Evolutionary conservation across 1,140 invertebrate species (phyloP), one percentile per base, ranked within the genome.

Genomic region (Aradophagus sp.): DNA sequence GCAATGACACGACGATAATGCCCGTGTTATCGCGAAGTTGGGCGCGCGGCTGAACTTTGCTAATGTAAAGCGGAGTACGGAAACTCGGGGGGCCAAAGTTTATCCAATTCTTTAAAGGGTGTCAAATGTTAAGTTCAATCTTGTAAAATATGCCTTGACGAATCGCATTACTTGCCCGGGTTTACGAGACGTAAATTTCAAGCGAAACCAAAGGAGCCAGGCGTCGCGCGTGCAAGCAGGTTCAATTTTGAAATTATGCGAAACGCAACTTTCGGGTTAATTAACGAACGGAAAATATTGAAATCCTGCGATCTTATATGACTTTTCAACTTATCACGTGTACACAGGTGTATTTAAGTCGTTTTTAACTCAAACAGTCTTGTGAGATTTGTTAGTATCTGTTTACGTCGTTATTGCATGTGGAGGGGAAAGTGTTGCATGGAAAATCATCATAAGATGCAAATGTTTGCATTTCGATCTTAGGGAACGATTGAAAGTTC

Each of bases 121-220:
- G 39, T 36, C 39, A 45, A 58, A 58, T 29, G 53, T 45, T 35
- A 58, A 38, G 31, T 44, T 44, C 39, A 41, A 55, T 36, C 12
- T 45, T 45, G 12, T 45, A 36, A 44, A 56, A 56, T 56, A 56
- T 56, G 29, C n/a, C 17, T 56, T 56, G 39, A 56, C 19, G 53
- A 36, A 44, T 56, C 39, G 27, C 36, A 45, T 56, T 56, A 56
- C 39, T 26, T 5, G 3, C 11, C n/a, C n/a, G n/a, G n/a, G 14
- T 44, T 56, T 56, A 56, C 29, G 41, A 45, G 20, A 56, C 15
- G n/a, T 16, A 5, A 44, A 39, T 42, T 42, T 42, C 42, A 55
- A 55, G 38, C 44, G 52, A n/a, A 26, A 55, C 39, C 47, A n/a
- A 27, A 39, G 27, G 10, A 34, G 17, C 31, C 8, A 20, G 11